Base-by-base conservation (phyloP, 2,888 invertebrate genomes). In the Metellina segmentata region DNA sequence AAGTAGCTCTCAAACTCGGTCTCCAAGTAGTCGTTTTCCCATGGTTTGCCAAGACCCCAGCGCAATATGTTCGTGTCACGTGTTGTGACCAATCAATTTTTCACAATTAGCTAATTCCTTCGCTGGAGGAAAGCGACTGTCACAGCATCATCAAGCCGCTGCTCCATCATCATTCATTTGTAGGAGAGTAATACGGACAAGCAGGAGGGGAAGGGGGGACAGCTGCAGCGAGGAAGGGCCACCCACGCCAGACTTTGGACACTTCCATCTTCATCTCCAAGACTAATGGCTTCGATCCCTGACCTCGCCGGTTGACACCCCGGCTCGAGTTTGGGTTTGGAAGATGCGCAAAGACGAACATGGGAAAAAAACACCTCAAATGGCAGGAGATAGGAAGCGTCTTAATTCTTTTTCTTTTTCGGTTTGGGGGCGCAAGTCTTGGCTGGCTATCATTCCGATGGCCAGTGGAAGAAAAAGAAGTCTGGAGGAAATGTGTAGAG, bases 271-370 rank as follows among this genome's bases (percentile, higher is more conserved):
- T 79, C 86, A 77, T 53, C 77, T 81, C 71, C 83, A 83, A 87
- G 83, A 91, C 91, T 91, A 91, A 91, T 91, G 91, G 91, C 53
- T 79, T 72, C 78, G 87, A 91, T 78, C 91, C 87, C 75, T 91
- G 91, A 91, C 91, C 91, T 71, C 77, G 77, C 5, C 11, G 13
- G 82, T 19, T 82, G 82, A 82, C 87, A 78, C 48, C 78, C 61
- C 85, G 49, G 11, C 75, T 20, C 48, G 19, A 34, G 34, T 34
- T 34, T 34, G 34, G 34, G 34, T 4, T 34, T 34, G 34, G 34
- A 82, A 49, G 53, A 61, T 82, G 51, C 51, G 71, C 70, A 7
- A 49, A 2, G 34, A 82, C 51, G 9, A 82, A 82, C 70, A 82
- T 82, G 71, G 51, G 82, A 71, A 82, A 49, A 61, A 71, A 82